Percentiles rank a stretch among this genome's conserved stretches.
Evolutionary conservation across 1,140 invertebrate species (phyloP).

Genomic region (Vanessa tameamea): DNA sequence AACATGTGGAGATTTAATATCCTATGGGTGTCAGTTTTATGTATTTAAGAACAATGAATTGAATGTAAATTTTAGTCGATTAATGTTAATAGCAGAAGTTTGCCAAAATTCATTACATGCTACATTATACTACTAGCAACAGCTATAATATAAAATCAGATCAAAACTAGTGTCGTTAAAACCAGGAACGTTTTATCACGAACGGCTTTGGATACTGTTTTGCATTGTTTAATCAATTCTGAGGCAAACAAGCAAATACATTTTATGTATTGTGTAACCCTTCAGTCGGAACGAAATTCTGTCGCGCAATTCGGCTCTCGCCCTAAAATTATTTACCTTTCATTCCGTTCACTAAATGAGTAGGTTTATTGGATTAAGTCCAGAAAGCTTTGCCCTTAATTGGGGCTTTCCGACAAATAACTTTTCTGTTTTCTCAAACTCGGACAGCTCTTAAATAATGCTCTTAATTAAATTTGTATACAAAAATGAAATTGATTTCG

Average conservation of each 20-base stretch:
- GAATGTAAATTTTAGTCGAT: no score
- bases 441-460: conserved; percentile 75
- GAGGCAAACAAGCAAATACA: conserved; percentile 40
- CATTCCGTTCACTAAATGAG: conserved; percentile 79
- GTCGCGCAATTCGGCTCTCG: conserved; percentile 48
- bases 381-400: conserved; percentile 79
- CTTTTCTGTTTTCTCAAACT: conserved; percentile 78
- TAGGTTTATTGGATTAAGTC: conserved; percentile 80
- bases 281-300: conserved; percentile 56
- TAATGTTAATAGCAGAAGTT: no score
- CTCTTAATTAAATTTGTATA: conserved; percentile 73
- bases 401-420: conserved; percentile 78
- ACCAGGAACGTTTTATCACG: conserved; percentile 43
- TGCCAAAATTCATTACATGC: no score
- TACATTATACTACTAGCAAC: not conserved
- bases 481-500: conserved; percentile 46
- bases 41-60: no score
- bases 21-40: no score
- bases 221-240: conserved; percentile 58
- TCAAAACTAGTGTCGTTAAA: conserved; percentile 47
- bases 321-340: conserved; percentile 80
- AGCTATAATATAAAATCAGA: conserved; percentile 23
- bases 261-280: conserved; percentile 45
- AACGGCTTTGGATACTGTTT: conserved; percentile 50
- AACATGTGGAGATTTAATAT: no score